Evolutionary conservation across 2,797 vertebrate species (phyloP).

Genomic region (Myotis myotis): DNA sequence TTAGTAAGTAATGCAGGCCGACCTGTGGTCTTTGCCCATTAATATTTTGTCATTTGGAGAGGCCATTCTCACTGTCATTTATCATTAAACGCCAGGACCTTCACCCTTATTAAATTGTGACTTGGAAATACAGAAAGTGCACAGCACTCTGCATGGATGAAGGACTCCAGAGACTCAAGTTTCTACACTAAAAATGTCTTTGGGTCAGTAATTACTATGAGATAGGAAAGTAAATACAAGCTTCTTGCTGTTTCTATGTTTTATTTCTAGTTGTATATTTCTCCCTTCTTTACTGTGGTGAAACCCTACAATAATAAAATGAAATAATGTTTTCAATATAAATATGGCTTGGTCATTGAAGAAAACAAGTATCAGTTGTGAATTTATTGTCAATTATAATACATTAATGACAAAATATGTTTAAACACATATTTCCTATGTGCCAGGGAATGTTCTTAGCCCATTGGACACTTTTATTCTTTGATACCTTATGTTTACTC

Average conservation of each 20-base stretch:
- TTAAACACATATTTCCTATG: neutral
- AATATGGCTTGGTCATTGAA: neutral
- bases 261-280: neutral
- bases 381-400: neutral
- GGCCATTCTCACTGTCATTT: slow-evolving; percentile 50
- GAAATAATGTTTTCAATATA: neutral
- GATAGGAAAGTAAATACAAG: neutral
- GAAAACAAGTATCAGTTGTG: neutral
- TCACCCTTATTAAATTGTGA: slow-evolving; percentile 39
- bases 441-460: neutral
- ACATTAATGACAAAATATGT: neutral
- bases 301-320: neutral
- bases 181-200: slow-evolving; percentile 8
- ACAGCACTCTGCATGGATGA: neutral
- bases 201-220: neutral
- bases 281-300: neutral
- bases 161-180: neutral
- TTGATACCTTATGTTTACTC: neutral
- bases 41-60: slow-evolving; percentile 55
- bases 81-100: slow-evolving; percentile 56
- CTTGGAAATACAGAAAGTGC: neutral
- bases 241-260: neutral
- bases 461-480: neutral
- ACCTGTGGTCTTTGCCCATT: slow-evolving; percentile 31
- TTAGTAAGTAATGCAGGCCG: slow-evolving; percentile 36